Evolutionary conservation across 2,888 invertebrate genomes (phyloP).

Genomic region (Dendrolimus houi): DNA sequence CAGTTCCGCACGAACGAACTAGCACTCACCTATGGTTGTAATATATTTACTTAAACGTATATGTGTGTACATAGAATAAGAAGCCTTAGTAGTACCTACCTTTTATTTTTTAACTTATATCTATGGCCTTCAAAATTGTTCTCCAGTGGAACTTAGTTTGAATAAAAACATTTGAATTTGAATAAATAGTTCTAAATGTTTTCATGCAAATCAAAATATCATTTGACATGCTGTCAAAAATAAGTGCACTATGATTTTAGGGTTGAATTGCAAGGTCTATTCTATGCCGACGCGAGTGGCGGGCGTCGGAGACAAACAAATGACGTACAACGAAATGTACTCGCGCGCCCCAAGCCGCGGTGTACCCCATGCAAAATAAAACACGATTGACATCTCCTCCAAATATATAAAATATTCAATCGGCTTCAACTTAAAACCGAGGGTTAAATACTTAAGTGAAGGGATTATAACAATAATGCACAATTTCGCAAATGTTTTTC

Average conservation of each 20-base stretch:
- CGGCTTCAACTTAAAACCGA: constrained; percentile 62
- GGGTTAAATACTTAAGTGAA: constrained; percentile 68
- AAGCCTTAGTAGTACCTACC: no score
- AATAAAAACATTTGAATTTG: neutral
- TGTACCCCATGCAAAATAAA: constrained; percentile 76
- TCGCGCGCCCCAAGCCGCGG: constrained; percentile 55
- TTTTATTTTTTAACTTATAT: no score
- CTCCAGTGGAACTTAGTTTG: no score
- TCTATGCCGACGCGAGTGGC: constrained; percentile 12
- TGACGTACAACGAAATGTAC: constrained; percentile 74
- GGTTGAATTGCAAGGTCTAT: neutral
- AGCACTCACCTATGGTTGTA: no score
- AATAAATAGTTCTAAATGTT: neutral
- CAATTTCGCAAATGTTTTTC: no score
- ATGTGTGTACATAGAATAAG: no score
- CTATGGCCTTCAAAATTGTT: no score
- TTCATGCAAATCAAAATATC: constrained; percentile 40
- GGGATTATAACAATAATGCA: constrained; percentile 39
- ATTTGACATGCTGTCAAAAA: constrained; percentile 65
- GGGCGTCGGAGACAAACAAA: constrained; percentile 58
- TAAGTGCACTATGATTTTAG: constrained; percentile 44
- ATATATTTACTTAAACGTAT: no score
- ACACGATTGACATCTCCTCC: constrained; percentile 73
- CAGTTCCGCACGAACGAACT: no score
- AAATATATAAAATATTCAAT: constrained; percentile 75